Percentiles rank a stretch among this genome's conserved stretches.
Conservation (phyloP, 2,113 vertebrate genomes). For the Trogon melanurus region DNA sequence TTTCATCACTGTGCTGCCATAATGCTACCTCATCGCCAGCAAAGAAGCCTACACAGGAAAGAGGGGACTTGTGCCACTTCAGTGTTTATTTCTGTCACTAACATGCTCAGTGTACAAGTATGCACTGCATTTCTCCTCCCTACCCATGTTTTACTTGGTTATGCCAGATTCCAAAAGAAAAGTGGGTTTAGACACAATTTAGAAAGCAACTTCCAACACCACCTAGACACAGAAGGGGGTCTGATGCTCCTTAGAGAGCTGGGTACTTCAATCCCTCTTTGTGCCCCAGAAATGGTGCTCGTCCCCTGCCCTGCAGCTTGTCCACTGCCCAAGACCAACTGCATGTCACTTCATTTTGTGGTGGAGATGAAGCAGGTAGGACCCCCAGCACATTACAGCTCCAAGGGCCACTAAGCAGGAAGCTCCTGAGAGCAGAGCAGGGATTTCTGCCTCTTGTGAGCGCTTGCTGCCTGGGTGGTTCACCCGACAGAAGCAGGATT, state of each 20-base stretch:
- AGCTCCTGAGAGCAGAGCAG: rapidly evolving
- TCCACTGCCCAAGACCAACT: neutral
- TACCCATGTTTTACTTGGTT: neutral
- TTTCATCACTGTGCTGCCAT: neutral
- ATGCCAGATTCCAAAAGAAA: neutral
- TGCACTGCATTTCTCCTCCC: neutral
- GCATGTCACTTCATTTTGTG: rapidly evolving
- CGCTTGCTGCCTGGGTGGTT: neutral
- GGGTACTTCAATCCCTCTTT: neutral
- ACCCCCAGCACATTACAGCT: neutral
- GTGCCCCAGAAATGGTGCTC: neutral
- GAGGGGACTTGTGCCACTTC: neutral
- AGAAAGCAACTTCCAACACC: neutral
- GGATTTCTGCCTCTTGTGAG: neutral
- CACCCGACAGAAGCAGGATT: neutral
- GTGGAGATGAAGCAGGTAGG: neutral
- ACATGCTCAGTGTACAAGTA: neutral
- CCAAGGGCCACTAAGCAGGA: neutral
- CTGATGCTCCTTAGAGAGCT: rapidly evolving
- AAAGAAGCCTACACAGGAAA: neutral
- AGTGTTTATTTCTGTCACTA: neutral
- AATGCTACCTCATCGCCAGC: neutral
- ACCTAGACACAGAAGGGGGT: neutral
- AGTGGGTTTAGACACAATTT: neutral
- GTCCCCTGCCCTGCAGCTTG: neutral